Evolutionary conservation across 2,113 vertebrate genomes (phyloP).

Genomic region (Ovis canadensis): DNA sequence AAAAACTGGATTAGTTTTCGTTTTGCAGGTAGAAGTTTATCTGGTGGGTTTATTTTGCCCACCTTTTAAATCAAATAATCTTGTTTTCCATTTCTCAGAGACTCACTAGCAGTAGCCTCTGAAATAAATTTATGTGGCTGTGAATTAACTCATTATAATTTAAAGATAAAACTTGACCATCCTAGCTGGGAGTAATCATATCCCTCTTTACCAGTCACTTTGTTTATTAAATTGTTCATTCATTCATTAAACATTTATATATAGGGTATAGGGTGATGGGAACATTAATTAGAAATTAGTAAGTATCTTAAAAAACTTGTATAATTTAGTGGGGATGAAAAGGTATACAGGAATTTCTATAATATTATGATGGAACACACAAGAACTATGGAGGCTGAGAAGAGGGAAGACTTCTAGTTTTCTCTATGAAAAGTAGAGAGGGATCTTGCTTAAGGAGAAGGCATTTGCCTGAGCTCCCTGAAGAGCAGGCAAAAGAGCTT

Average conservation of each 20-base stretch:
- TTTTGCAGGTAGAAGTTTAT: not conserved
- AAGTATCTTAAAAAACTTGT: not conserved
- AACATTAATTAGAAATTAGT: not conserved
- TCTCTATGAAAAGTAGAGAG: not conserved
- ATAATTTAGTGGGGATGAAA: not conserved
- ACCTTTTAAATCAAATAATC: not conserved
- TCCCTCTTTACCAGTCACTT: not conserved
- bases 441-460: not conserved
- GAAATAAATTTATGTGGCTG: not conserved
- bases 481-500: not conserved
- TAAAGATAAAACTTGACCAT: not conserved
- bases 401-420: not conserved
- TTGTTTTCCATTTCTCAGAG: conserved; percentile 31
- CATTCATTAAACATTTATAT: not conserved
- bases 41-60: not conserved
- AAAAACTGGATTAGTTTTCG: not conserved
- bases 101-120: not conserved
- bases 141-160: not conserved
- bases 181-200: not conserved
- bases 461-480: not conserved
- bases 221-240: not conserved
- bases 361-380: not conserved
- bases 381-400: not conserved
- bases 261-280: not conserved
- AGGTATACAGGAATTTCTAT: not conserved